Conservation (phyloP, 2,888 invertebrate genomes). For the Hermaeophaga mercurialis region DNA sequence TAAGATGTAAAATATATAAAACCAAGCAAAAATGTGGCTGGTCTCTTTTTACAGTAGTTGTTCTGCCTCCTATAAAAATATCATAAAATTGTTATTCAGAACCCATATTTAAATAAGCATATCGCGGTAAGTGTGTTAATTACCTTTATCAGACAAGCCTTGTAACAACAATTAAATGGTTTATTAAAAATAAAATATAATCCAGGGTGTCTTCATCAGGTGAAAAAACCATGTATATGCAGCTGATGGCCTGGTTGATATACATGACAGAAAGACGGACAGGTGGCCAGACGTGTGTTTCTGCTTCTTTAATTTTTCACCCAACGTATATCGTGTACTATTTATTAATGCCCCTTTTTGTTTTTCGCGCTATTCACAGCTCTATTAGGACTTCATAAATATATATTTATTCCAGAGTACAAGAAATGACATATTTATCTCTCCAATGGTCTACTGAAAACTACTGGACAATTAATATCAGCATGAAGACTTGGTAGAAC, state of each 20-base stretch:
- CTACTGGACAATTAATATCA: no score
- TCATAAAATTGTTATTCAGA: no score
- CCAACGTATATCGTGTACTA: background rate
- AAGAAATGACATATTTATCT: no score
- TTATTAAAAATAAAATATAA: conserved; percentile 7
- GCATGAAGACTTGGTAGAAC: no score
- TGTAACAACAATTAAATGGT: conserved; percentile 1
- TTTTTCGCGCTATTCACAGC: background rate
- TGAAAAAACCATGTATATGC: conserved; percentile 3
- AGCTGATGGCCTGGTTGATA: conserved; percentile 10
- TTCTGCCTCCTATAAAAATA: no score
- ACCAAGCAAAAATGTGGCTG: no score
- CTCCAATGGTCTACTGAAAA: no score
- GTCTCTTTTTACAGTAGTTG: no score
- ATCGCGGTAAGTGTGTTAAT: no score
- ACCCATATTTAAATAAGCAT: no score
- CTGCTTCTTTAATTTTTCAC: conserved; percentile 5
- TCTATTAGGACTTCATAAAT: background rate
- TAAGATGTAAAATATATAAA: no score
- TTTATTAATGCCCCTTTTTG: background rate
- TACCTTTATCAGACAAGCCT: conserved; percentile 3
- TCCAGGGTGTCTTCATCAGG: conserved; percentile 8
- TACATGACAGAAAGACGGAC: conserved; percentile 7
- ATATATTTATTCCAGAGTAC: background rate
- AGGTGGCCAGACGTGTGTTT: conserved; percentile 11